phyloP scores from a whole-genome alignment of 2,797 vertebrate genomes.

The Hippocampus kuda region DNA sequence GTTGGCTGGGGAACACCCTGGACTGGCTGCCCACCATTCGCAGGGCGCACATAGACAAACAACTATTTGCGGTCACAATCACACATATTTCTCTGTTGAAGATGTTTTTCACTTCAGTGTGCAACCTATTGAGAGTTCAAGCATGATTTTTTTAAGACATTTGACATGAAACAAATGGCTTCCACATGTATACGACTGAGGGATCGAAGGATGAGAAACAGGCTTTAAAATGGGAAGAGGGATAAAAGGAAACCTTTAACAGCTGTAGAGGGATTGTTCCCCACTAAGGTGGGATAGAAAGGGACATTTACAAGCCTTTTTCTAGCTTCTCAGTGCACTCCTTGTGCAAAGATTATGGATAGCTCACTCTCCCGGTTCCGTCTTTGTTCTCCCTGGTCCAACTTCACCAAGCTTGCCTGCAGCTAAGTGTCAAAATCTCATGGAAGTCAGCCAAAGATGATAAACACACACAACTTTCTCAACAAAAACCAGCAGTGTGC shows the following conservation, averaged over 20 bases:
- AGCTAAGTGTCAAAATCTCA: slow-evolving; percentile 52
- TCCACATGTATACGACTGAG: slow-evolving; percentile 51
- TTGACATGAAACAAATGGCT: slow-evolving; percentile 43
- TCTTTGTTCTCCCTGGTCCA: slow-evolving; percentile 33
- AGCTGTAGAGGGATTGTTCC: slow-evolving; percentile 15
- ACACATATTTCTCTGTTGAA: background rate
- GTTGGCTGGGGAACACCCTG: too few species aligned
- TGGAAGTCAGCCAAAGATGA: slow-evolving; percentile 59
- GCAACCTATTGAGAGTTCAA: slow-evolving; percentile 38
- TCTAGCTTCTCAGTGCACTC: slow-evolving; percentile 15
- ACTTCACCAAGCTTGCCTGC: slow-evolving; percentile 35
- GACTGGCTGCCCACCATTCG: too few species aligned
- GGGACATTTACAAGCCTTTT: slow-evolving; percentile 30
- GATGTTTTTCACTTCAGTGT: slow-evolving; percentile 21
- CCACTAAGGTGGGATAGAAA: background rate
- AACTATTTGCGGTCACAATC: too few species aligned
- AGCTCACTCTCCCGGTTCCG: slow-evolving; percentile 9
- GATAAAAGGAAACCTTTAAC: slow-evolving; percentile 17
- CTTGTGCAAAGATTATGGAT: slow-evolving; percentile 10
- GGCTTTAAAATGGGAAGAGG: slow-evolving; percentile 13
- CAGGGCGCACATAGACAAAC: too few species aligned
- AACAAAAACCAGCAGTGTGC: slow-evolving; percentile 50
- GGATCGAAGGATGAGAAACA: slow-evolving; percentile 8
- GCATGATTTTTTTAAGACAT: slow-evolving; percentile 48
- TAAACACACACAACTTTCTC: slow-evolving; percentile 54